These are phyloP conservation scores for Peromyscus polionotus DNA, from an alignment of 2,113 vertebrate species.

Conservation along the genomic window DNA sequence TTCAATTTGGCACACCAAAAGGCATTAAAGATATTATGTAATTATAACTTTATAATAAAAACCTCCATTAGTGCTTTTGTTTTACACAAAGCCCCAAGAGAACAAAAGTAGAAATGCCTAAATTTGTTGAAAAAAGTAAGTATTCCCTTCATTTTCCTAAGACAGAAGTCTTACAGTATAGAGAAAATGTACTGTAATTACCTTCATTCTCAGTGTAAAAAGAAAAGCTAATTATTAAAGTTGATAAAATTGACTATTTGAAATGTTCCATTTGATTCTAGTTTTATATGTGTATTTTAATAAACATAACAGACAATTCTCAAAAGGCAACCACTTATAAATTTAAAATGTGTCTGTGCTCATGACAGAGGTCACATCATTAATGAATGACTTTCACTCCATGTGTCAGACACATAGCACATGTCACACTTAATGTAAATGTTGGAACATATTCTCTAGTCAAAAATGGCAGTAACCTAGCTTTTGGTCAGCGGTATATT, in stretches of 20 bases:
- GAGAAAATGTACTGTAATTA: slow-evolving; percentile 72
- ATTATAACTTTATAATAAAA: slow-evolving; percentile 56
- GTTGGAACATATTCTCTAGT: slow-evolving; percentile 31
- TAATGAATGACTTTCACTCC: slow-evolving; percentile 25
- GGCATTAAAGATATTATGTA: slow-evolving; percentile 49
- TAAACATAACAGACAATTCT: slow-evolving; percentile 49
- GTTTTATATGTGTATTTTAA: slow-evolving; percentile 46
- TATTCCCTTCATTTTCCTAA: slow-evolving; percentile 50
- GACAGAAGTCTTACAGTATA: slow-evolving; percentile 25
- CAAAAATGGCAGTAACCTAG: slow-evolving; percentile 54
- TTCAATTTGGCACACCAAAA: slow-evolving; percentile 38
- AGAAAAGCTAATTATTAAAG: slow-evolving; percentile 70
- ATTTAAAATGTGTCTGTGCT: slow-evolving; percentile 60
- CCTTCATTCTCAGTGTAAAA: slow-evolving; percentile 62
- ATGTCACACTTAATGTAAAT: slow-evolving; percentile 19
- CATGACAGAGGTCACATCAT: not conserved
- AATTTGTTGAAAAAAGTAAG: slow-evolving; percentile 71
- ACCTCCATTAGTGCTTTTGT: slow-evolving; percentile 8
- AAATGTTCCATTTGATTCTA: slow-evolving; percentile 62
- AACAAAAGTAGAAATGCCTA: slow-evolving; percentile 51
- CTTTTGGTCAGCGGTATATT: slow-evolving; percentile 52
- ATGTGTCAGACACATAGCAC: not conserved
- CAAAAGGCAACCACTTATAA: slow-evolving; percentile 37
- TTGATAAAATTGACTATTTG: slow-evolving; percentile 62
- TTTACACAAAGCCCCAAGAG: slow-evolving; percentile 56